Evolutionary conservation across 2,888 invertebrate species (phyloP), one percentile per base, ranked within the genome.

Genomic region (Sphaerophoria taeniata): DNA sequence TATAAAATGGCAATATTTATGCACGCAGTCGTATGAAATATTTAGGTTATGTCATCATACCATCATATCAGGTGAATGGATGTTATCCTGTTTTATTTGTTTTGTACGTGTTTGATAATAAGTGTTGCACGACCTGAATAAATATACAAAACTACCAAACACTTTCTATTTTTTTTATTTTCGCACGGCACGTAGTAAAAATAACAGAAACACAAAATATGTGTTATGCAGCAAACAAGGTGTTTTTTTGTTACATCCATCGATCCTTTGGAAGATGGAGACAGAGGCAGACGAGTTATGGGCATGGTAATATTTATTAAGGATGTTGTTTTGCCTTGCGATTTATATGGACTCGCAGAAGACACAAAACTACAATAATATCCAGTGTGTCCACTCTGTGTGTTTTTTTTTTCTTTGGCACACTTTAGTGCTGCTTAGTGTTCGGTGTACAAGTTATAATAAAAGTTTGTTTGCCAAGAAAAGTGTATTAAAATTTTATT

Each of bases 41-140:
- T 86, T 86, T 86, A 78, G 86, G 86, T 86, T 86, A 82, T 86
- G 86, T 86, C 86, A 86, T 86, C 86, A 86, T 82, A 82, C 77
- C 86, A 74, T 86, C 86, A 74, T 86, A 82, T 82, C 86, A 86
- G 82, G 86, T 86, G 77, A 78, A 86, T 86, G 86, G 86, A 81
- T 82, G 86, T 80, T 81, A 86, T 86, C 77, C 82, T 82, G 82
- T 86, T 81, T 86, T 86, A 86, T 86, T 86, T 86, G 77, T 86
- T 86, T 86, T 86, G 77, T 86, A 86, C 86, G 86, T 86, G 86
- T 86, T 86, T 86, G 86, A 86, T 81, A 86, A 86, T 82, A 86
- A 86, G 82, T 86, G 86, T 82, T 86, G 82, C 86, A 77, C 86
- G 86, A 86, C 86, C 86, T 86, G 86, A 86, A 86, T 86, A 86